These are phyloP conservation scores for Ethmia dodecea DNA, from an alignment of 2,888 invertebrate species.

Conservation along the genomic window DNA sequence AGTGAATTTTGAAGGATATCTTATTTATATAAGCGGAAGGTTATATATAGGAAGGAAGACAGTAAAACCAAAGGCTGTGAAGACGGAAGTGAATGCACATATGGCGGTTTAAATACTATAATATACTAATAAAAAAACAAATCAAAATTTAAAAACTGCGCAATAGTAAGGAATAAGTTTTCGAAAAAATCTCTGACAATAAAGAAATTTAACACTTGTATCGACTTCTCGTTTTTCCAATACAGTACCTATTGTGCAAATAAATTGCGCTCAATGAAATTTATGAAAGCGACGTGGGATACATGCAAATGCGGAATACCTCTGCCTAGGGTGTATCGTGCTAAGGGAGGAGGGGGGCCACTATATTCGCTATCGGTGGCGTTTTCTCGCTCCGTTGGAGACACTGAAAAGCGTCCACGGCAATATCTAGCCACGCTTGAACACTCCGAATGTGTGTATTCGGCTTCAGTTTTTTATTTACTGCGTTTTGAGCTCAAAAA, in stretches of 20 bases:
- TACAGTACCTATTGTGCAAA: conserved; percentile 23
- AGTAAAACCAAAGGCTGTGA: too few relatives aligned
- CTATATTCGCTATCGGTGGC: conserved; percentile 26
- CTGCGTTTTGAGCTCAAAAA: too few relatives aligned
- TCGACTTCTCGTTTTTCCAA: conserved; percentile 21
- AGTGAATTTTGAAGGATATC: too few relatives aligned
- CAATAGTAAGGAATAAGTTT: too few relatives aligned
- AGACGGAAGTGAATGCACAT: too few relatives aligned
- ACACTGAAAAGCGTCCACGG: conserved; percentile 50
- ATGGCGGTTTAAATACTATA: too few relatives aligned
- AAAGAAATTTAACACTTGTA: conserved; percentile 11
- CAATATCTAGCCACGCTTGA: conserved; percentile 51
- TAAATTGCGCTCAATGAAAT: conserved; percentile 27
- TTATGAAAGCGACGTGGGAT: conserved; percentile 26
- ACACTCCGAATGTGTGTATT: conserved; percentile 38
- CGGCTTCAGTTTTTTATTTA: too few relatives aligned
- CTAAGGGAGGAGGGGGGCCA: not conserved
- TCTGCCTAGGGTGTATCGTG: not conserved
- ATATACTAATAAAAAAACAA: too few relatives aligned
- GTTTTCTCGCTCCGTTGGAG: conserved; percentile 50
- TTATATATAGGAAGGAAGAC: too few relatives aligned
- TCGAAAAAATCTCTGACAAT: too few relatives aligned
- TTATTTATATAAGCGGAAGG: too few relatives aligned
- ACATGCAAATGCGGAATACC: conserved; percentile 18
- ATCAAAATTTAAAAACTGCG: too few relatives aligned